These are phyloP conservation scores for Rhagoletis zephyria DNA, from an alignment of 1,140 invertebrate species.

Conservation along the genomic window DNA sequence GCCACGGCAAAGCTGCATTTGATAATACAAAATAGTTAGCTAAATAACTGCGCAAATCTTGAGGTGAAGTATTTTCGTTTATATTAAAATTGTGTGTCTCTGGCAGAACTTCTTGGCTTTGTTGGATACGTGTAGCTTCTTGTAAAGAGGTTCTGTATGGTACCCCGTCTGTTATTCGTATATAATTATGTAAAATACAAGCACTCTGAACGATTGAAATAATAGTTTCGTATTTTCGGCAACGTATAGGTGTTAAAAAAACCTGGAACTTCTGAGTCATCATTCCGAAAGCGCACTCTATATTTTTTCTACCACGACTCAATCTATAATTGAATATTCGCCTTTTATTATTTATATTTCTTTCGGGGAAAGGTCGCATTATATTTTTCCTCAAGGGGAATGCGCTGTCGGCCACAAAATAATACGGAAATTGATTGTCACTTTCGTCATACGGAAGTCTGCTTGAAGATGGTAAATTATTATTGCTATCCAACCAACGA, in stretches of 20 bases:
- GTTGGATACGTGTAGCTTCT: neutral
- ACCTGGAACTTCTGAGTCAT: neutral
- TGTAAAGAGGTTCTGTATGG: neutral
- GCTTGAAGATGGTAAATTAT: constrained; percentile 16
- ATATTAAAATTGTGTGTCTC: neutral
- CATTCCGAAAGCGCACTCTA: neutral
- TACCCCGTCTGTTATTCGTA: neutral
- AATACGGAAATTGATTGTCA: constrained; percentile 2
- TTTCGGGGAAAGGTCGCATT: neutral
- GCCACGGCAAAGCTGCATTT: too few species aligned
- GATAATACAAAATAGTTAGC: neutral
- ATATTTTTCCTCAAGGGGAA: constrained; percentile 22
- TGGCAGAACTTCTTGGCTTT: neutral
- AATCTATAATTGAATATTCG: neutral
- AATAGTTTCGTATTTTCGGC: constrained; percentile 17
- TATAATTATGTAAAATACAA: constrained; percentile 22
- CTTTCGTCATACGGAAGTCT: constrained; percentile 19
- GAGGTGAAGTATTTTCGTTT: constrained; percentile 1
- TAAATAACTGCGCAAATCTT: neutral
- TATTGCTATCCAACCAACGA: neutral
- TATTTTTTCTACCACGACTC: neutral
- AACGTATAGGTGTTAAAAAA: constrained; percentile 9
- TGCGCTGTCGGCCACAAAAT: neutral
- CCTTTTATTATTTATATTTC: neutral
- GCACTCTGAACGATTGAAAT: constrained; percentile 15